Evolutionary conservation across 2,113 vertebrate species (phyloP).

Genomic region (Erythrocercus mccallii): DNA sequence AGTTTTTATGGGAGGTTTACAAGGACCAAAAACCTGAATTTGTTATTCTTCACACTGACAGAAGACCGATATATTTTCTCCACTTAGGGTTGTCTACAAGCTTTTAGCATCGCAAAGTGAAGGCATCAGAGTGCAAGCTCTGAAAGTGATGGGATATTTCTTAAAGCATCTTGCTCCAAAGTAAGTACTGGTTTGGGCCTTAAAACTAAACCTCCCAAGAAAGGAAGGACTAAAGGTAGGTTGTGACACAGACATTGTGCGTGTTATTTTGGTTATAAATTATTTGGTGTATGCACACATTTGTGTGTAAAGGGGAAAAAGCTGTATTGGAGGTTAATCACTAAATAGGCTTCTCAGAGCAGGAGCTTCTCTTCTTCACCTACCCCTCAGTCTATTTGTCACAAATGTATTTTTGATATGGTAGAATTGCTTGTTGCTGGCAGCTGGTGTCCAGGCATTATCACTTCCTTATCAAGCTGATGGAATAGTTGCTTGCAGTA

Average conservation of each 20-base stretch:
- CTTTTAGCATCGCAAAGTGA: constrained; percentile 94
- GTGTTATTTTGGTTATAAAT: not conserved
- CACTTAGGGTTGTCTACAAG: constrained; percentile 90
- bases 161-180: constrained; percentile 89
- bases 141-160: constrained; percentile 97
- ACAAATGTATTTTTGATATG: not conserved
- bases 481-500: not conserved
- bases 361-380: not conserved
- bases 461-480: not conserved
- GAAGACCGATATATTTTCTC: not conserved
- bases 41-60: not conserved
- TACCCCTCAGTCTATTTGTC: not conserved
- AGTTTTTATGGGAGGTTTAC: not conserved
- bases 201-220: not conserved
- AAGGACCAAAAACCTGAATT: not conserved
- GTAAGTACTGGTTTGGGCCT: constrained; percentile 76
- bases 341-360: not conserved
- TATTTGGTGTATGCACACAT: accelerated
- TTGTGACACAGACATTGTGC: not conserved
- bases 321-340: not conserved
- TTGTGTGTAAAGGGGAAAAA: not conserved
- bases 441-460: not conserved
- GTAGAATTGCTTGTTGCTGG: not conserved
- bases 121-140: constrained; percentile 91
- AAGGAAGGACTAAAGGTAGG: not conserved